phyloP scores from a whole-genome alignment of 2,797 vertebrate genomes.

The Microtus agrestis region DNA sequence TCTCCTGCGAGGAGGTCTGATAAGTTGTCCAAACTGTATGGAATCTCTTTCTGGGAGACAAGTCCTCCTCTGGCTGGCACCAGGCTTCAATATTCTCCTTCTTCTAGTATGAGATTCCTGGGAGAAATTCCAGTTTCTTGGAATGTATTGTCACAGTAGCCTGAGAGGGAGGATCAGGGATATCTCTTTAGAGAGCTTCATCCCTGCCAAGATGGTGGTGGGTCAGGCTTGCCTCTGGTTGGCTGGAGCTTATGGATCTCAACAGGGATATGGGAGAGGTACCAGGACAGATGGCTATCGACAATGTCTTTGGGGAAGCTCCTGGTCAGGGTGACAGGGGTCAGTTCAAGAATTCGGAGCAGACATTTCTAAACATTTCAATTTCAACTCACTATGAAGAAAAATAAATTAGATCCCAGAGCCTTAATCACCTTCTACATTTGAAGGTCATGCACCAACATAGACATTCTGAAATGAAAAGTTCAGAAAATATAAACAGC shows the following conservation, averaged over 20 bases:
- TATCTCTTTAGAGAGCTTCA: not conserved
- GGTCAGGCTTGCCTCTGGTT: not conserved
- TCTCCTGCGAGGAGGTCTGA: not conserved
- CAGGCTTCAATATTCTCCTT: not conserved
- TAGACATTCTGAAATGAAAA: not conserved
- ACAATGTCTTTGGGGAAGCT: not conserved
- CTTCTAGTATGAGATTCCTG: not conserved
- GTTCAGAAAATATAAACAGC: not conserved
- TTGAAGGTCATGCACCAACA: not conserved
- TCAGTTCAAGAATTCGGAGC: not conserved
- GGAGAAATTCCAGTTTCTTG: not conserved
- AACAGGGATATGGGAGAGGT: not conserved
- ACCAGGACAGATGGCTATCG: not conserved
- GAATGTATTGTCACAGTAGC: not conserved
- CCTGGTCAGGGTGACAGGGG: not conserved
- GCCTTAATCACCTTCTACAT: not conserved
- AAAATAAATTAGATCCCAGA: not conserved
- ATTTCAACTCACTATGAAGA: not conserved
- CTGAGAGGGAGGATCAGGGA: not conserved
- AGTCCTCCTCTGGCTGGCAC: not conserved
- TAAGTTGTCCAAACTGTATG: not conserved
- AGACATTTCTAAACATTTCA: not conserved
- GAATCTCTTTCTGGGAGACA: not conserved
- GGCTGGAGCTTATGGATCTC: not conserved
- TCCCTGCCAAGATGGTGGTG: not conserved